phyloP scores from a whole-genome alignment of 2,888 invertebrate species.

The Odontocerum albicorne region DNA sequence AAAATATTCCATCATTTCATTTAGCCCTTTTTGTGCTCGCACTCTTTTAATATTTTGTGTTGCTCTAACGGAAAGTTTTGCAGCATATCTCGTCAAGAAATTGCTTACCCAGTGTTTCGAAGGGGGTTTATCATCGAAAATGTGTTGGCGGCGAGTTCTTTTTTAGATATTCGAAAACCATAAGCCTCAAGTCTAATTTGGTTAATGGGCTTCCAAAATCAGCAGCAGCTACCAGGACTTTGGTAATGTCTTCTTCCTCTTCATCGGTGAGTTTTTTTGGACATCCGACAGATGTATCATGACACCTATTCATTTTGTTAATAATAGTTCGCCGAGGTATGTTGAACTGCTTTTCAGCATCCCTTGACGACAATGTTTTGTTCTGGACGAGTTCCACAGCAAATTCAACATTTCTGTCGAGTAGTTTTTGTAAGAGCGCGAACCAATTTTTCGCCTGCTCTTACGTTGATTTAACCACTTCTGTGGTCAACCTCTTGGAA shows the following conservation, averaged over 20 bases:
- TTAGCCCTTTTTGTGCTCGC: conserved; percentile 1
- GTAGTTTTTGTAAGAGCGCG: conserved; percentile 3
- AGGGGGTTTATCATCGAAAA: neutral
- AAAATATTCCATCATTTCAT: conserved; percentile 2
- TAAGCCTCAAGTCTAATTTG: neutral
- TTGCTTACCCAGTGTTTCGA: neutral
- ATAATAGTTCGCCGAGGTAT: conserved; percentile 5
- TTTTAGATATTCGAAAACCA: conserved; percentile 3
- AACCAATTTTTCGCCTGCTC: conserved; percentile 2
- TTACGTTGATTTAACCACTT: too few species aligned
- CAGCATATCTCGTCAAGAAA: neutral
- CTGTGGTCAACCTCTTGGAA: too few species aligned
- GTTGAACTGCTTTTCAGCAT: conserved; percentile 4
- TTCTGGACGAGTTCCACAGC: neutral
- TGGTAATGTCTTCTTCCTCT: neutral
- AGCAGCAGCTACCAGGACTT: neutral
- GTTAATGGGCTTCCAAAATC: conserved; percentile 9
- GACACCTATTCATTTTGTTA: conserved; percentile 1
- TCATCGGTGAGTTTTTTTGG: neutral
- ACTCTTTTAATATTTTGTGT: conserved; percentile 2
- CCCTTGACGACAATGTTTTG: neutral
- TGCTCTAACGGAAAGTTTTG: neutral
- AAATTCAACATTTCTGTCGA: neutral
- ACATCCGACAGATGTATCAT: conserved; percentile 1
- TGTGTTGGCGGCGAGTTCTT: neutral